Evolutionary conservation across 2,888 invertebrate species (phyloP).

Genomic region (Timema podura): DNA sequence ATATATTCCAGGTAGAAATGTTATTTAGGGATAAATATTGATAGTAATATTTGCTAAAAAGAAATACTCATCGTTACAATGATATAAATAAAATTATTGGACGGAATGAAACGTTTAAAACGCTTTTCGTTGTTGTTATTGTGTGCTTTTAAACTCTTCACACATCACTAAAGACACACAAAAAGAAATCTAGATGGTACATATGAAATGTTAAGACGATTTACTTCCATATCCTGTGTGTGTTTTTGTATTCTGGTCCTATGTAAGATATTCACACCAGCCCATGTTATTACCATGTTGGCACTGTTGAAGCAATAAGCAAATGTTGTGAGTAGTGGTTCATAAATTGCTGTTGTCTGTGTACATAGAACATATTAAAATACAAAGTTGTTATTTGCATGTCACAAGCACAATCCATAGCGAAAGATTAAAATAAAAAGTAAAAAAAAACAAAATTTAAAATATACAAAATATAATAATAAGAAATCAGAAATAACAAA

Average conservation of each 20-base stretch:
- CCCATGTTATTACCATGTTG: constrained; percentile 25
- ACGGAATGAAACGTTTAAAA: constrained; percentile 27
- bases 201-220: constrained; percentile 15
- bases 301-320: constrained; percentile 29
- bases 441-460: background rate
- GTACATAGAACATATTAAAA: constrained; percentile 20
- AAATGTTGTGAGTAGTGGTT: constrained; percentile 21
- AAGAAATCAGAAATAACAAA: too few species aligned
- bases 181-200: background rate
- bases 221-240: constrained; percentile 30
- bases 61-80: background rate
- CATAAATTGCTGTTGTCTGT: constrained; percentile 25
- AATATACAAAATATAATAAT: background rate
- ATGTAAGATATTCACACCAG: constrained; percentile 11
- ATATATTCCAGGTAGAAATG: background rate
- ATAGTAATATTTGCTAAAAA: background rate
- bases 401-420: constrained; percentile 18
- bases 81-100: constrained; percentile 15
- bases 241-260: constrained; percentile 1
- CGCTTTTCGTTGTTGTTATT: constrained; percentile 25
- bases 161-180: constrained; percentile 16
- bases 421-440: constrained; percentile 1
- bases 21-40: background rate
- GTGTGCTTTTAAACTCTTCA: constrained; percentile 26
- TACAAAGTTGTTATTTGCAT: constrained; percentile 23